A percentile compares a stretch with the other conserved stretches of the same genome.
phyloP scores from a whole-genome alignment of 2,113 vertebrate genomes.

The Larimichthys polyactis region DNA sequence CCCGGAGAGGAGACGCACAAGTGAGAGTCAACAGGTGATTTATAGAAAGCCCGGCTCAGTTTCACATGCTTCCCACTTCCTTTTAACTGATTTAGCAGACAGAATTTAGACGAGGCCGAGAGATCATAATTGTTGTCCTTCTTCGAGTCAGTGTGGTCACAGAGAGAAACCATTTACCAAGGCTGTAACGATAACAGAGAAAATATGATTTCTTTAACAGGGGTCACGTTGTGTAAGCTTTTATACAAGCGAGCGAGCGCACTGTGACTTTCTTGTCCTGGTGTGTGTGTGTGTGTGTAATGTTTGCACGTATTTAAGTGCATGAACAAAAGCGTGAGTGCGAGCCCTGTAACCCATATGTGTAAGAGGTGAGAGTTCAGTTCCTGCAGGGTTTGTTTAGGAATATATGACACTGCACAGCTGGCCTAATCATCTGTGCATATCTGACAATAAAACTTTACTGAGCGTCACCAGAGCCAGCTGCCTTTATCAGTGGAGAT shows the following conservation, averaged over 20 bases:
- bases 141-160: constrained; percentile 60
- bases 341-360: constrained; percentile 77
- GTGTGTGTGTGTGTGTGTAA: constrained; percentile 43
- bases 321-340: constrained; percentile 59
- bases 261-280: constrained; percentile 55
- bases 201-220: constrained; percentile 51
- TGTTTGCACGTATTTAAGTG: constrained; percentile 76
- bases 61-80: constrained; percentile 82
- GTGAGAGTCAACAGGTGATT: constrained; percentile 80
- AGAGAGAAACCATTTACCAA: constrained; percentile 22
- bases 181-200: constrained; percentile 18
- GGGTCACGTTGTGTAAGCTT: constrained; percentile 49
- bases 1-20: constrained; percentile 63
- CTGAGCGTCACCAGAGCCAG: constrained; percentile 86
- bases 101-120: constrained; percentile 62
- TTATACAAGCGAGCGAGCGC: constrained; percentile 24
- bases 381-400: constrained; percentile 82
- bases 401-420: constrained; percentile 87
- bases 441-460: constrained; percentile 93
- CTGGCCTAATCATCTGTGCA: constrained; percentile 89
- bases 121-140: constrained; percentile 63
- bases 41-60: constrained; percentile 78
- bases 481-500: constrained; percentile 86
- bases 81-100: constrained; percentile 69
- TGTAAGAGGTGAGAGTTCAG: constrained; percentile 80